Conservation (phyloP, 64 coral and sea anemone genomes). For the Pachyseris speciosa region DNA sequence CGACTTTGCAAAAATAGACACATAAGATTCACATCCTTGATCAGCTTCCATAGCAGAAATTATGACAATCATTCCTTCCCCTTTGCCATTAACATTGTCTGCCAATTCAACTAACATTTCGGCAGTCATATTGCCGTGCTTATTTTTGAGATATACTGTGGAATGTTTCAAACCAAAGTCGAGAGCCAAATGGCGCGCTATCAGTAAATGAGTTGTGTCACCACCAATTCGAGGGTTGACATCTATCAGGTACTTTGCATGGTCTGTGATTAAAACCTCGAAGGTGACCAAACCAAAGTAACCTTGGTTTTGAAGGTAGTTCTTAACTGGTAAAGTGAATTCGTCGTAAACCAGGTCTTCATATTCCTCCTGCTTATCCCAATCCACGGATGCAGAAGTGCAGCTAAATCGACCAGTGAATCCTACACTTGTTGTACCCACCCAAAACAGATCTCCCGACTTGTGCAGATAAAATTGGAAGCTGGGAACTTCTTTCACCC, state of each 20-base stretch:
- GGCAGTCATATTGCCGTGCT: not conserved
- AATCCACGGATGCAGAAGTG: constrained; percentile 18
- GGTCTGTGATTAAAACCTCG: constrained; percentile 35
- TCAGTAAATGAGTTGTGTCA: constrained; percentile 42
- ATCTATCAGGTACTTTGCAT: constrained; percentile 51
- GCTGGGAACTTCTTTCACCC: constrained; percentile 22
- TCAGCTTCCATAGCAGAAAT: not conserved
- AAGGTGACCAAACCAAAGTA: constrained; percentile 61
- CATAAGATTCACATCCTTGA: constrained; percentile 1
- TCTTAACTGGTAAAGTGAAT: constrained; percentile 45
- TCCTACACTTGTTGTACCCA: constrained; percentile 13
- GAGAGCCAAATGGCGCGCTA: constrained; percentile 17
- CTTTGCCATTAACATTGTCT: constrained; percentile 10
- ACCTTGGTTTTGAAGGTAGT: constrained; percentile 26
- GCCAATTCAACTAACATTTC: constrained; percentile 22
- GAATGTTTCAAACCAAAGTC: constrained; percentile 28
- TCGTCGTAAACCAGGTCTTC: constrained; percentile 36
- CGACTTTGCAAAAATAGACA: constrained; percentile 52
- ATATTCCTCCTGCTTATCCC: constrained; percentile 17
- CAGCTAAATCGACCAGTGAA: constrained; percentile 3
- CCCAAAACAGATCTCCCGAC: constrained; percentile 21
- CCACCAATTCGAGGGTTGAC: constrained; percentile 51
- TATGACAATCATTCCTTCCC: not conserved
- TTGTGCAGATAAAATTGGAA: constrained; percentile 55
- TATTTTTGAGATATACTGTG: not conserved